phyloP scores from a whole-genome alignment of 2,888 invertebrate species.

The Papilio gigon region DNA sequence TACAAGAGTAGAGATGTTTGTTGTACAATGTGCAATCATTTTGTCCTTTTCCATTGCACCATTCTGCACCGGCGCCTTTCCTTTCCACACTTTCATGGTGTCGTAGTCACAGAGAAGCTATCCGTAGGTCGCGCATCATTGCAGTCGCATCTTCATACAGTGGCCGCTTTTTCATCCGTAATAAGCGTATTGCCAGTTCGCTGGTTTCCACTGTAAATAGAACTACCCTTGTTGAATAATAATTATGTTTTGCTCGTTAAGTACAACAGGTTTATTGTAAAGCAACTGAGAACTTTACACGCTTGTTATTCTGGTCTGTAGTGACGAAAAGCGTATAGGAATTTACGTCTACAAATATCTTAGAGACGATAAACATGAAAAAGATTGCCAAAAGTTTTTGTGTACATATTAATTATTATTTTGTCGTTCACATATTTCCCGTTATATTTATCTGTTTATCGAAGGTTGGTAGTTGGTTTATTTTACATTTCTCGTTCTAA shows the following conservation, averaged over 20 bases:
- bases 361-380: no score
- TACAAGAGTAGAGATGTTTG: background rate
- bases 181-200: slow-evolving; percentile 33
- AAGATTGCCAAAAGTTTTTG: no score
- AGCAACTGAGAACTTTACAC: slow-evolving; percentile 18
- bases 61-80: slow-evolving; percentile 13
- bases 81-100: slow-evolving; percentile 34
- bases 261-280: slow-evolving; percentile 33
- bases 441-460: no score
- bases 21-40: background rate
- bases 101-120: slow-evolving; percentile 25
- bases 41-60: slow-evolving; percentile 19
- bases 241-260: slow-evolving; percentile 32
- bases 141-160: slow-evolving; percentile 29
- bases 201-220: slow-evolving; percentile 36
- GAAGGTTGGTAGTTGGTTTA: no score
- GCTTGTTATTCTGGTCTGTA: background rate
- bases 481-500: no score
- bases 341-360: no score
- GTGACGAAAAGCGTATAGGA: background rate
- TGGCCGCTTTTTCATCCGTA: slow-evolving; percentile 35
- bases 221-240: slow-evolving; percentile 30
- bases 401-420: no score
- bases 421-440: no score
- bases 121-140: slow-evolving; percentile 34